These are phyloP conservation scores for Holothuria leucospilota DNA, from an alignment of 53 echinoderm and acorn worm species.

Conservation along the genomic window DNA sequence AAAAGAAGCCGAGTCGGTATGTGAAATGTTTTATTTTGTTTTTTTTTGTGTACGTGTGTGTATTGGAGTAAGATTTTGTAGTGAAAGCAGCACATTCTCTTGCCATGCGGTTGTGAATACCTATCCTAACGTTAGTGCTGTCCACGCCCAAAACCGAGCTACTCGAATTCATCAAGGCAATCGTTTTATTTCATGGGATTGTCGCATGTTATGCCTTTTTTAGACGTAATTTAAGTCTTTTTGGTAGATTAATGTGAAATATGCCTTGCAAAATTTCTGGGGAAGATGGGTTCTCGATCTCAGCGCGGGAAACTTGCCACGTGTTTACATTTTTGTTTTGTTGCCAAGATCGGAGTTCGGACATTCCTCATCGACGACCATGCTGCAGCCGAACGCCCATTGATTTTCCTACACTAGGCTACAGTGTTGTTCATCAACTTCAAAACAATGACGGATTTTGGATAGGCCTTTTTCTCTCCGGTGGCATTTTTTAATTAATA, in stretches of 20 bases:
- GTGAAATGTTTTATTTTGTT: neutral
- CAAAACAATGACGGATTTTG: too few relatives aligned
- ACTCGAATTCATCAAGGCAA: too few relatives aligned
- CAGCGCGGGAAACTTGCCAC: slow-evolving; percentile 26
- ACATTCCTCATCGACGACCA: slow-evolving; percentile 1
- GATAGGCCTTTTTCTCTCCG: neutral
- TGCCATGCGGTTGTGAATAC: slow-evolving; percentile 8
- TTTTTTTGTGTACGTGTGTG: too few relatives aligned
- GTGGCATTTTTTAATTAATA: neutral
- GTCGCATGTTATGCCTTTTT: too few relatives aligned
- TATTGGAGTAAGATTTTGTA: neutral
- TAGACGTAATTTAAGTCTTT: too few relatives aligned
- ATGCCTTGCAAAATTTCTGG: too few relatives aligned
- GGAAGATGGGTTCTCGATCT: too few relatives aligned
- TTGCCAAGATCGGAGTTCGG: neutral
- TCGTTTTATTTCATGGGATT: too few relatives aligned
- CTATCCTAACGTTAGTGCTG: neutral
- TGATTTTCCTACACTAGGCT: too few relatives aligned
- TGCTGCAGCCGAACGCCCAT: too few relatives aligned
- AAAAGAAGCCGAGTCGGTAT: slow-evolving; percentile 38
- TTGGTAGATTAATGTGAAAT: too few relatives aligned
- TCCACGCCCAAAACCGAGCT: slow-evolving; percentile 3
- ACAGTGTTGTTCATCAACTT: too few relatives aligned
- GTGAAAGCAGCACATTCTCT: neutral
- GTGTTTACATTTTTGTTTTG: slow-evolving; percentile 40